Evolutionary conservation across 2,888 invertebrate genomes (phyloP), one percentile per base, ranked within the genome.

Genomic region (Aphodius granarius): DNA sequence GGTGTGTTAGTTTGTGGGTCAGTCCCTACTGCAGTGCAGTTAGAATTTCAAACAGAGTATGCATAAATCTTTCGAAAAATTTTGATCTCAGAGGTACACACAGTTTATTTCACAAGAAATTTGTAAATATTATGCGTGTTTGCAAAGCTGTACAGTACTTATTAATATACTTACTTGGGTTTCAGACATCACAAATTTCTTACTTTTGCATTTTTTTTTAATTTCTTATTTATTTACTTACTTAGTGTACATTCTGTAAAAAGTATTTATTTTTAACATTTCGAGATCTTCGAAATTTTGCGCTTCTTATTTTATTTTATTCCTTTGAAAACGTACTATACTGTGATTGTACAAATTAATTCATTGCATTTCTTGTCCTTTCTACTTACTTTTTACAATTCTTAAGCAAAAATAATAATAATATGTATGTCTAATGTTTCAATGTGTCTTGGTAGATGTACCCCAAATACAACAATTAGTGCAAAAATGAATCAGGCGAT

Each of bases 191-290:
- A 43, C 4, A n/a, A n/a, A n/a, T n/a, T n/a, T n/a, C n/a, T n/a
- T n/a, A n/a, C n/a, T n/a, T 43, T 43, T 43, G 43, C 43, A 43
- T 43, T 43, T n/a, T n/a, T n/a, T n/a, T 43, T 43, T 43, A 43
- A 43, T 43, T 43, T 43, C 43, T 13, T 43, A 43, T 43, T 43
- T 43, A 43, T 43, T n/a, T n/a, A n/a, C n/a, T n/a, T 21, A 68
- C 22, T 68, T 22, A 19, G 18, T 68, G 68, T 68, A 68, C 68
- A 68, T 68, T 68, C 20, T 68, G 68, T 68, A 68, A 68, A 68
- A 68, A 68, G 68, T 68, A 68, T 68, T 68, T 68, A 68, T 68
- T 68, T n/a, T 21, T 1, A 18, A 18, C 4, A n/a, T 20, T 68
- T 68, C 20, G 22, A 68, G 21, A 68, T 43, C 43, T 43, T 43